Evolutionary conservation across 37 sponge, comb jelly and placozoan genomes (phyloP).

Genomic region (Petrosia ficiformis): DNA sequence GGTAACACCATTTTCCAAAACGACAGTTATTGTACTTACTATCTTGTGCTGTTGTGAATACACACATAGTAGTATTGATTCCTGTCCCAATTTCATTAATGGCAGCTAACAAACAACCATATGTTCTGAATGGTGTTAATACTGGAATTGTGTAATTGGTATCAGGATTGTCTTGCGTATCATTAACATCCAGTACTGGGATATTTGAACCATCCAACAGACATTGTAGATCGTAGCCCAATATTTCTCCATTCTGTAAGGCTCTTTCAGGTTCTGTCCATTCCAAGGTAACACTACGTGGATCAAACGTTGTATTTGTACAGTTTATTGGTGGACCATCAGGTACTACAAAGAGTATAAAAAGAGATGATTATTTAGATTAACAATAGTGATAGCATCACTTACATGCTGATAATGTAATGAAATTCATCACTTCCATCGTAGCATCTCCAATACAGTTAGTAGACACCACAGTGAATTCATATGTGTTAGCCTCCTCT

Average conservation of each 20-base stretch:
- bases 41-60: slow-evolving; percentile 11
- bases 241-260: neutral
- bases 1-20: too few species aligned
- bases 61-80: neutral
- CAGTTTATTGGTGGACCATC: neutral
- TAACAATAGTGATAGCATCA: neutral
- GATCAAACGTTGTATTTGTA: neutral
- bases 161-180: neutral
- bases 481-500: too few species aligned
- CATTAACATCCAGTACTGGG: neutral
- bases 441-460: neutral
- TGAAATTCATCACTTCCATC: neutral
- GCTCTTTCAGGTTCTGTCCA: neutral
- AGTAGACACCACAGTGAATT: too few species aligned
- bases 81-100: neutral
- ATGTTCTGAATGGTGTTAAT: neutral
- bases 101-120: neutral
- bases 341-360: neutral
- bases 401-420: neutral
- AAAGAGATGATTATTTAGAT: neutral
- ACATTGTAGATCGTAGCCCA: neutral
- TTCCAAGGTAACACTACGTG: neutral
- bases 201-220: neutral
- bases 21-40: too few species aligned
- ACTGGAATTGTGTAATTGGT: neutral